phyloP scores from a whole-genome alignment of 2,113 vertebrate genomes.

The Actenoides hombroni region DNA sequence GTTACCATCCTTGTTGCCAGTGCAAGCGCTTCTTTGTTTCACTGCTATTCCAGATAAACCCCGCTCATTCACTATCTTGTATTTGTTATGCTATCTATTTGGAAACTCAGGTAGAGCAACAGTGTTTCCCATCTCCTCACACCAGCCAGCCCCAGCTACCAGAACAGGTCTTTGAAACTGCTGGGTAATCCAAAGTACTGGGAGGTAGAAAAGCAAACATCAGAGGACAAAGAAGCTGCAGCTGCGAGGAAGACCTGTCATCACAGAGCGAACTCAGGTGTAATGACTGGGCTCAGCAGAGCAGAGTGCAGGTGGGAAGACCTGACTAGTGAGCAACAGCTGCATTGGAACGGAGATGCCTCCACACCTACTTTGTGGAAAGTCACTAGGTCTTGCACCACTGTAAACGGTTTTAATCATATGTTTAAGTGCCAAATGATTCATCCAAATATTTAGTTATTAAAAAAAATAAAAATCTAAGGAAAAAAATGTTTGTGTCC shows the following conservation, averaged over 20 bases:
- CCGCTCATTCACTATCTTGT: neutral
- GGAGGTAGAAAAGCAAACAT: neutral
- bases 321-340: neutral
- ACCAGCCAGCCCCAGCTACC: neutral
- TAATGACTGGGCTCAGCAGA: neutral
- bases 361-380: neutral
- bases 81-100: neutral
- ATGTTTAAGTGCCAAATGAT: neutral
- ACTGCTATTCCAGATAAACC: neutral
- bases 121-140: neutral
- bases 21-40: neutral
- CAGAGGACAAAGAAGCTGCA: neutral
- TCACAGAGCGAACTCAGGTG: neutral
- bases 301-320: neutral
- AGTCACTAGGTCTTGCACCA: neutral
- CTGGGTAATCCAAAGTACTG: neutral
- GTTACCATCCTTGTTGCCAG: neutral
- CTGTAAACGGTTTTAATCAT: neutral
- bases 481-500: neutral
- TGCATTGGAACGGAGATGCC: neutral
- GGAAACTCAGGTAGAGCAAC: accelerated
- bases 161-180: neutral
- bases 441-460: neutral
- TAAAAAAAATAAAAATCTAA: neutral
- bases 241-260: neutral